phyloP scores from a whole-genome alignment of 2,797 vertebrate species.

The Dromococcyx pavoninus region DNA sequence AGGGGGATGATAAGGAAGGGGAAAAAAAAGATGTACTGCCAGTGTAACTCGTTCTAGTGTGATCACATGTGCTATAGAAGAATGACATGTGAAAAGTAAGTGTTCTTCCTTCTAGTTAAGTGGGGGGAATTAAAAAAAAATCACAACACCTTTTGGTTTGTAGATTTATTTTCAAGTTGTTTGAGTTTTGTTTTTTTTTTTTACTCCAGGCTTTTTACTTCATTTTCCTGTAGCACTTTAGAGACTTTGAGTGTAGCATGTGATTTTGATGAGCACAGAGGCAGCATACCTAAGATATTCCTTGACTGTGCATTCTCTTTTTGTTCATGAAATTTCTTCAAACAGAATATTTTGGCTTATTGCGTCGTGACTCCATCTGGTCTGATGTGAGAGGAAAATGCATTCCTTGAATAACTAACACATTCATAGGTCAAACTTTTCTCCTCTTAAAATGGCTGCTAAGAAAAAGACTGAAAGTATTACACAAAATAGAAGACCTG shows the following conservation, averaged over 20 bases:
- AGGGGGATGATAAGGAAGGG: background rate
- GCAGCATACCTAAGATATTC: background rate
- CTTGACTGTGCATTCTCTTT: background rate
- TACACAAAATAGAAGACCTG: background rate
- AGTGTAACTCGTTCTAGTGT: background rate
- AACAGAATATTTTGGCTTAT: background rate
- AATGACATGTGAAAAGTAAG: background rate
- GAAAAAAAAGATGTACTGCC: rapidly evolving
- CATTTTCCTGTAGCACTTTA: background rate
- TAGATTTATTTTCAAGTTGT: background rate
- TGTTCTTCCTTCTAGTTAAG: background rate
- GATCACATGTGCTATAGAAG: rapidly evolving
- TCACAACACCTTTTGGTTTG: background rate
- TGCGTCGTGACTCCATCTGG: background rate
- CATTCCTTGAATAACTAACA: background rate
- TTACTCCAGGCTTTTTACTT: background rate
- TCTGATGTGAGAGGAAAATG: background rate
- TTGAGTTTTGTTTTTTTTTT: background rate
- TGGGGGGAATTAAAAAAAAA: background rate
- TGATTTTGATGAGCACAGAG: background rate
- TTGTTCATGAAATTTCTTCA: background rate
- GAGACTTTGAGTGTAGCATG: background rate
- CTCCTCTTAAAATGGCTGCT: background rate
- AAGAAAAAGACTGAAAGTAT: background rate
- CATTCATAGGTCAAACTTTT: background rate